Evolutionary conservation across 1,140 invertebrate species (phyloP).

Genomic region (Diuraphis noxia): DNA sequence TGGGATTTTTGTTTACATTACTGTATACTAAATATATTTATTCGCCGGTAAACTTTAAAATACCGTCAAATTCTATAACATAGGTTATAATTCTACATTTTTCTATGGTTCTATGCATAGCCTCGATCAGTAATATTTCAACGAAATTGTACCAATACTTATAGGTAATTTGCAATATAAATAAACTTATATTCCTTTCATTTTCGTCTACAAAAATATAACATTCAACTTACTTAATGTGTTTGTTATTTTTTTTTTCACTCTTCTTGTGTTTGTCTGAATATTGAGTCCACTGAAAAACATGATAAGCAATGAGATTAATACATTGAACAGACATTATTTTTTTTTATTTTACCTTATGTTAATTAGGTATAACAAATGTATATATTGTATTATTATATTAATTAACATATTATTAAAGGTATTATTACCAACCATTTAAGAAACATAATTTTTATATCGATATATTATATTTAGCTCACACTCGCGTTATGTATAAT

Average conservation of each 20-base stretch:
- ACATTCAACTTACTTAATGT: conserved; percentile 34
- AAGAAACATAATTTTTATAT: background rate
- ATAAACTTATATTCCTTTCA: background rate
- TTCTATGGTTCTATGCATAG: background rate
- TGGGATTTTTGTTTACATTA: no score
- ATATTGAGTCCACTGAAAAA: conserved; percentile 9
- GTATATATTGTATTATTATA: background rate
- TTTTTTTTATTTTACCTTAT: no score
- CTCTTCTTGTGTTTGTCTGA: background rate
- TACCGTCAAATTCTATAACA: no score
- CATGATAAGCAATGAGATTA: background rate
- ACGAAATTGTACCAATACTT: background rate
- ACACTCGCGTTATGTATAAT: background rate
- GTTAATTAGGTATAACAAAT: background rate
- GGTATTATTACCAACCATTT: background rate
- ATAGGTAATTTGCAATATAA: background rate
- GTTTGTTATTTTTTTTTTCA: background rate
- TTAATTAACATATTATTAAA: background rate
- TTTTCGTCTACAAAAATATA: background rate
- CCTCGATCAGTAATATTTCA: background rate
- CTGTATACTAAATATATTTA: no score
- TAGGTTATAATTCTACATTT: no score
- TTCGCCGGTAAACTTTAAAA: no score
- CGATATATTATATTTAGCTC: background rate
- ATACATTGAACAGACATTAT: background rate